Conservation (phyloP, 2,113 vertebrate species). For the Amazona vittata region DNA sequence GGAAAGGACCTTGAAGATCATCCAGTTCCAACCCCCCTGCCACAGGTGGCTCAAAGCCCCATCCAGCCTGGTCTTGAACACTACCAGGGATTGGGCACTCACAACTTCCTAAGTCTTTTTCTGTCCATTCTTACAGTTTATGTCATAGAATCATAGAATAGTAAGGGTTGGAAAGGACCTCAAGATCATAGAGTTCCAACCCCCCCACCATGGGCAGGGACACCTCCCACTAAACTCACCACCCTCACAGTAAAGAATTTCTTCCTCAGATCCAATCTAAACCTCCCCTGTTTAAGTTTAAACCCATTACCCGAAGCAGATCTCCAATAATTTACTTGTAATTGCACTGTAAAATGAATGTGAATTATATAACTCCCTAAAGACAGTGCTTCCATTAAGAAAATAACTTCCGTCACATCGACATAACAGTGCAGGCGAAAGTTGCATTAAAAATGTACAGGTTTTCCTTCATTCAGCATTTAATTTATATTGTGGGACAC, state of each 20-base stretch:
- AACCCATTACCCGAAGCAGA: background rate
- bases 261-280: no score
- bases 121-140: background rate
- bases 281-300: no score
- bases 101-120: background rate
- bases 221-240: no score
- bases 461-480: background rate
- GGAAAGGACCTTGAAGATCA: background rate
- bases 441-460: background rate
- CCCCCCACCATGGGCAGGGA: no score
- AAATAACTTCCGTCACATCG: accelerated
- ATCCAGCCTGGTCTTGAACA: background rate
- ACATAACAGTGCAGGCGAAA: background rate
- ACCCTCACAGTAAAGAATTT: no score
- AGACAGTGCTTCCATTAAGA: background rate
- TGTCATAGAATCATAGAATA: background rate
- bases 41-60: background rate
- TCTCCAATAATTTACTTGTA: background rate
- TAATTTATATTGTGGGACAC: background rate
- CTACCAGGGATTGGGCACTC: background rate
- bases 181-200: no score
- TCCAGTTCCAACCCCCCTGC: background rate
- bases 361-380: background rate
- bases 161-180: no score
- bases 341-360: background rate